These are phyloP conservation scores for Strix aluco DNA, from an alignment of 2,113 vertebrate genomes.

Conservation along the genomic window DNA sequence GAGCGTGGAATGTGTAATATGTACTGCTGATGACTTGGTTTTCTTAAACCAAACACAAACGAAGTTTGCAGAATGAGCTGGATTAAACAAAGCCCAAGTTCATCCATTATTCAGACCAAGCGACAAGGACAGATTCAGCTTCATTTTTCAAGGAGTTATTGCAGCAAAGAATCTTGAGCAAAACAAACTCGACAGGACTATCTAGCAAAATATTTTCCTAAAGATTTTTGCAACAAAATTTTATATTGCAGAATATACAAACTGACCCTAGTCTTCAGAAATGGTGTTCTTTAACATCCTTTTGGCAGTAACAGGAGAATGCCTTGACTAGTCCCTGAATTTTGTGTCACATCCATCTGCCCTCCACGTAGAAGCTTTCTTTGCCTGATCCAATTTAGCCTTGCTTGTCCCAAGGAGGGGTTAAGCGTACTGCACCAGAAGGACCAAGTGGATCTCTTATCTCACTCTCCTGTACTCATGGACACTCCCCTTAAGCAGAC, in stretches of 20 bases:
- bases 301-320: not conserved
- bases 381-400: not conserved
- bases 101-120: slow-evolving; percentile 2
- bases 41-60: slow-evolving; percentile 8
- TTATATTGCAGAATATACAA: not conserved
- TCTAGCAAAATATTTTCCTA: not conserved
- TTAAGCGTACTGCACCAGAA: not conserved
- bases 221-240: not conserved
- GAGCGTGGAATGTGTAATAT: not conserved
- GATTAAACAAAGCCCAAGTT: slow-evolving; percentile 30
- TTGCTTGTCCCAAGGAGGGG: not conserved
- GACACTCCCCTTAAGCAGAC: not conserved
- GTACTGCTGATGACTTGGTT: not conserved
- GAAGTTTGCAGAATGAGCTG: not conserved
- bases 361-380: not conserved
- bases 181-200: not conserved
- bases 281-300: not conserved
- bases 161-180: not conserved
- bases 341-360: not conserved
- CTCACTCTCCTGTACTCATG: not conserved
- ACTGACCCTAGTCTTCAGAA: not conserved
- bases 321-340: not conserved
- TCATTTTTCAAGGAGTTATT: not conserved
- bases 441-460: not conserved
- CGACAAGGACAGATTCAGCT: not conserved